A percentile compares a stretch with the other conserved stretches of the same genome.
Conservation (phyloP, 2,888 invertebrate genomes). For the Timandra comae region DNA sequence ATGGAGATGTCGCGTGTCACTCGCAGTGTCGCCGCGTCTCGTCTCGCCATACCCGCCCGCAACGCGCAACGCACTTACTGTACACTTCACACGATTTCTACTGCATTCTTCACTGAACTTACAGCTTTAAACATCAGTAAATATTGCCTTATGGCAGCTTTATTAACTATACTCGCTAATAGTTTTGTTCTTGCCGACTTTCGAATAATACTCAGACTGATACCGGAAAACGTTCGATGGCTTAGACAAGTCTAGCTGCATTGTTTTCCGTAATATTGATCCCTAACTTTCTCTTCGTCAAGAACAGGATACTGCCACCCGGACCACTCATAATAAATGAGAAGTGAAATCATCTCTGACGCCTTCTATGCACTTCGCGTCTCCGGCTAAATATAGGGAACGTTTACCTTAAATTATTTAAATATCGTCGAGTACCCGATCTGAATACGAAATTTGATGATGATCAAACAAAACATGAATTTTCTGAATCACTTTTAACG, state of each 20-base stretch:
- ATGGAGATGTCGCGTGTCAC: constrained; percentile 40
- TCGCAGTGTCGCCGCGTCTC: constrained; percentile 11
- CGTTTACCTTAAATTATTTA: not conserved
- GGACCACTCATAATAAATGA: constrained; percentile 26
- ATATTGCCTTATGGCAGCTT: no score
- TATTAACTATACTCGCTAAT: no score
- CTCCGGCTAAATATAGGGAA: no score
- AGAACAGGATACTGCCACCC: constrained; percentile 32
- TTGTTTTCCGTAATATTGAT: constrained; percentile 16
- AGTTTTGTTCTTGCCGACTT: not conserved
- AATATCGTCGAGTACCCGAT: no score
- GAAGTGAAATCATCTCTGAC: constrained; percentile 23
- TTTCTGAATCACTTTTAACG: no score
- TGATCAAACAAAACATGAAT: no score
- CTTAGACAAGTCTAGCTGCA: not conserved
- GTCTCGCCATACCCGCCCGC: constrained; percentile 19
- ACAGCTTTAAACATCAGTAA: constrained; percentile 6
- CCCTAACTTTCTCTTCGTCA: constrained; percentile 41
- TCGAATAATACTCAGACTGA: not conserved
- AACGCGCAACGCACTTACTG: constrained; percentile 41
- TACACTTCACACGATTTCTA: constrained; percentile 49
- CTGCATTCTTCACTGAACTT: constrained; percentile 37
- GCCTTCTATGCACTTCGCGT: constrained; percentile 7
- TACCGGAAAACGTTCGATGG: no score
- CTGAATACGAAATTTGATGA: no score